Percentiles rank a stretch among this genome's conserved stretches.
Conservation (phyloP, 2,797 vertebrate species). For the Thaleichthys pacificus region DNA sequence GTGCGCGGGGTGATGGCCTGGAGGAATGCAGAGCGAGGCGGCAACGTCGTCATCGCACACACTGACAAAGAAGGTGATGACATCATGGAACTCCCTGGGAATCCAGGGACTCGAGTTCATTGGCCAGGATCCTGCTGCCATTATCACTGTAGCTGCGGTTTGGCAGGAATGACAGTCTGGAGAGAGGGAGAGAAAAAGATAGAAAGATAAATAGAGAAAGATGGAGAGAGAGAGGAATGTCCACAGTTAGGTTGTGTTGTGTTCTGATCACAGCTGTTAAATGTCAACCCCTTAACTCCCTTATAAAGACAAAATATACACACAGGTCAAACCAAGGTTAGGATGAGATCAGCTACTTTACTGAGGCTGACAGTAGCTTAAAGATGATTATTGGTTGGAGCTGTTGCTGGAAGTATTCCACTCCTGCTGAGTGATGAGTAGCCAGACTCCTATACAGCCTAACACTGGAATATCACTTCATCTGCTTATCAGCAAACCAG, state of each 20-base stretch:
- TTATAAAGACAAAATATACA: too few species aligned
- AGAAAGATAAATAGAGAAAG: background rate
- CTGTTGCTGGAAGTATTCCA: too few species aligned
- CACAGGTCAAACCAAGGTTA: too few species aligned
- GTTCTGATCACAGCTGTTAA: background rate
- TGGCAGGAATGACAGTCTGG: conserved; percentile 77
- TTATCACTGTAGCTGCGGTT: conserved; percentile 78
- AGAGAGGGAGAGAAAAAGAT: conserved; percentile 24
- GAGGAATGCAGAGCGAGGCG: too few species aligned
- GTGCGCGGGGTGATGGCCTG: too few species aligned
- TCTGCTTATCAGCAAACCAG: too few species aligned
- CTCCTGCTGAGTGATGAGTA: too few species aligned
- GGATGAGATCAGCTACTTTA: too few species aligned
- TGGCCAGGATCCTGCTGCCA: conserved; percentile 69
- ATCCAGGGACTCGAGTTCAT: conserved; percentile 76
- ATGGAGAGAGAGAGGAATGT: background rate
- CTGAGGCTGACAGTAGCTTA: too few species aligned
- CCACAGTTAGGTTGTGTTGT: background rate
- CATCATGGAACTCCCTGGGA: conserved; percentile 66
- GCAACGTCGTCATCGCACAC: background rate
- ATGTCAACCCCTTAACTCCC: background rate
- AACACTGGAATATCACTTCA: too few species aligned
- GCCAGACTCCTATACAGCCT: too few species aligned
- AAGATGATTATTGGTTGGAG: too few species aligned
- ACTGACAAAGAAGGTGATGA: conserved; percentile 11